Evolutionary conservation across 2,113 vertebrate species (phyloP).

Genomic region (Gadus macrocephalus): DNA sequence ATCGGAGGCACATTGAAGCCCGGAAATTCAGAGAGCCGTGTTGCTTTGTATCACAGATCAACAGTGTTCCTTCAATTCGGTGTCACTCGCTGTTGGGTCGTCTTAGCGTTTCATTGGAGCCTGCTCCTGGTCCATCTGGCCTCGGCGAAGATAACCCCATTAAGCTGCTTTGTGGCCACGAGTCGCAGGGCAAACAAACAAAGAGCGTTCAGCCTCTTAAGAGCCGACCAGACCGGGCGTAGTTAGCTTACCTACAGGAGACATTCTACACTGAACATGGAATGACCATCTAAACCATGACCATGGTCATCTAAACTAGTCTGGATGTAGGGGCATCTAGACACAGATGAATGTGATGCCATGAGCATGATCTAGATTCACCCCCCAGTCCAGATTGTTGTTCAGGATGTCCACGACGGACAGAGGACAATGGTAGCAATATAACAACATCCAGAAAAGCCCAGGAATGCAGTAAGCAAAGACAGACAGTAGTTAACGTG

Average conservation of each 20-base stretch:
- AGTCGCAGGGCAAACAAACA: conserved; percentile 45
- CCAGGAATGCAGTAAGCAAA: too few species aligned
- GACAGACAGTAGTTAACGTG: too few species aligned
- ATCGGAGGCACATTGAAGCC: background rate
- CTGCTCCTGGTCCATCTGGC: conserved; percentile 45
- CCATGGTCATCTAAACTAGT: too few species aligned
- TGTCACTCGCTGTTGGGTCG: conserved; percentile 17
- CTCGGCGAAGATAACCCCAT: conserved; percentile 44
- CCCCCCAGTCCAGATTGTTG: too few species aligned
- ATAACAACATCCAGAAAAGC: too few species aligned
- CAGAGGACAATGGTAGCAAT: too few species aligned
- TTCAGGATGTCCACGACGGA: too few species aligned
- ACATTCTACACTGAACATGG: background rate
- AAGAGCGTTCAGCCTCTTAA: conserved; percentile 38
- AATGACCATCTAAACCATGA: too few species aligned
- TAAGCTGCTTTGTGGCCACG: conserved; percentile 58
- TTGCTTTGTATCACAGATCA: background rate
- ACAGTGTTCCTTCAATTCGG: conserved; percentile 13
- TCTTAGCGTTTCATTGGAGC: conserved; percentile 27
- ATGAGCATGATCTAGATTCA: too few species aligned
- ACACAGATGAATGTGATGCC: too few species aligned
- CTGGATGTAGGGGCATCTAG: too few species aligned
- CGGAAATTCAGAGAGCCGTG: background rate
- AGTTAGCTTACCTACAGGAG: conserved; percentile 21
- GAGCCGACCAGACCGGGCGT: conserved; percentile 43